Evolutionary conservation across 35 echinoderm and acorn worm species (phyloP), one percentile per base, ranked within the genome.

Genomic region (Diadema setosum): DNA sequence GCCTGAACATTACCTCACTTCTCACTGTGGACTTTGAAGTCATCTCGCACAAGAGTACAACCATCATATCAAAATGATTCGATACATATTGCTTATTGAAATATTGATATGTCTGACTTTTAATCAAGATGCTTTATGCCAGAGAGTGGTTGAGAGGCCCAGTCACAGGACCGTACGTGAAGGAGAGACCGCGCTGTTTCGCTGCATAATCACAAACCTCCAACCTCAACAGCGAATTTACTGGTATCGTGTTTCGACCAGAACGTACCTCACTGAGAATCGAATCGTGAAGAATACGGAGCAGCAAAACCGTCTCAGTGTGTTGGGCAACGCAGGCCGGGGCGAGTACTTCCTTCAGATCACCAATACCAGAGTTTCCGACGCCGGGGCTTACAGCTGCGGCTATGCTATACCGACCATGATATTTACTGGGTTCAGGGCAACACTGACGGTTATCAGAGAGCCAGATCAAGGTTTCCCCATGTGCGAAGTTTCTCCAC

Each of bases 381-480:
- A 90, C 84, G 88, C 81, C 3, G 88, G 88, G 16, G 52, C 23
- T 9, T 90, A 90, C 46, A 80, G 61, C 2, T 90, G 88, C 34
- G 88, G 88, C 16, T 88, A 39, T 88, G 69, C 69, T 2, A 14
- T 58, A 29, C 67, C 46, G 39, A 20, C 17, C 5, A 49, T 33
- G 49, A 21, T 21, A 23, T 60, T 82, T 23, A 73, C 16, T 0
- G 30, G 40, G 3, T 17, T 4, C 14, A 18, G 16, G 18, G 81
- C 81, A 15, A 33, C 45, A 3, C 58, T 87, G 25, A 60, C 49
- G 5, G 91, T 82, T 3, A 61, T 29, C 23, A 16, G 35, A 39
- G 74, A 73, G 39, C 91, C 91, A 1, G 34, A 63, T 58, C 37
- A 37, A 17, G 91, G 91, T 44, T 87, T 55, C 17, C 91, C 91